phyloP scores from a whole-genome alignment of 2,797 vertebrate species.

The Vespertilio murinus region DNA sequence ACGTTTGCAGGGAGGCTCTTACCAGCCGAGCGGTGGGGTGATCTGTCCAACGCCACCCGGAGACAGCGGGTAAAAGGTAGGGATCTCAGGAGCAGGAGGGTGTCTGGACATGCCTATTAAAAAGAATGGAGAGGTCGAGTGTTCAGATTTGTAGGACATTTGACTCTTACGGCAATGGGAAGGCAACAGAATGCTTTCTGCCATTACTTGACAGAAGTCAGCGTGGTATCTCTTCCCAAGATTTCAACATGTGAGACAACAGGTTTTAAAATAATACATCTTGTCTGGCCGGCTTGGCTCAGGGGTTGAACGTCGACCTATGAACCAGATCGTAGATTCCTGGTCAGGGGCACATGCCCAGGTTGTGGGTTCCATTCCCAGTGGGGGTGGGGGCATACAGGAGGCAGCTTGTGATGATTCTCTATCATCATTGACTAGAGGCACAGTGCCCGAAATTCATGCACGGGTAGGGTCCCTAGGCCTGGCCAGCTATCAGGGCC shows the following conservation, averaged over 20 bases:
- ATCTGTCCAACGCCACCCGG: slow-evolving; percentile 97
- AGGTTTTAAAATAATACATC: background rate
- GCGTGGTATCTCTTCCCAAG: background rate
- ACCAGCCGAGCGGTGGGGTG: slow-evolving; percentile 98
- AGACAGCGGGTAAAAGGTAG: slow-evolving; percentile 97
- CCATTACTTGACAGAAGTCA: background rate
- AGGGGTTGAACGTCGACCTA: too few relatives aligned
- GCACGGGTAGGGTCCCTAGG: too few relatives aligned
- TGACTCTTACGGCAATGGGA: background rate
- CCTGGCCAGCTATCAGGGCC: too few relatives aligned
- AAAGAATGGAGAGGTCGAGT: slow-evolving; percentile 64
- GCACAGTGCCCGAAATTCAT: too few relatives aligned
- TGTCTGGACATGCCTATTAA: slow-evolving; percentile 94
- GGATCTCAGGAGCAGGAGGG: slow-evolving; percentile 95
- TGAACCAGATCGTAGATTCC: too few relatives aligned
- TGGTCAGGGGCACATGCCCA: too few relatives aligned
- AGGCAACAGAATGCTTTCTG: background rate
- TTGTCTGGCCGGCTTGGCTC: background rate
- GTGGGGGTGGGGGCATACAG: too few relatives aligned
- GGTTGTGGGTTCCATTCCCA: too few relatives aligned
- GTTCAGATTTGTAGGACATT: background rate
- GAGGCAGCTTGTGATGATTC: too few relatives aligned
- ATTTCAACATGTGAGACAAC: background rate
- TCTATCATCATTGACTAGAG: too few relatives aligned
- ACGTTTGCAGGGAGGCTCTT: slow-evolving; percentile 82